Evolutionary conservation across 2,888 invertebrate genomes (phyloP).

Genomic region (Drosophila monieri): DNA sequence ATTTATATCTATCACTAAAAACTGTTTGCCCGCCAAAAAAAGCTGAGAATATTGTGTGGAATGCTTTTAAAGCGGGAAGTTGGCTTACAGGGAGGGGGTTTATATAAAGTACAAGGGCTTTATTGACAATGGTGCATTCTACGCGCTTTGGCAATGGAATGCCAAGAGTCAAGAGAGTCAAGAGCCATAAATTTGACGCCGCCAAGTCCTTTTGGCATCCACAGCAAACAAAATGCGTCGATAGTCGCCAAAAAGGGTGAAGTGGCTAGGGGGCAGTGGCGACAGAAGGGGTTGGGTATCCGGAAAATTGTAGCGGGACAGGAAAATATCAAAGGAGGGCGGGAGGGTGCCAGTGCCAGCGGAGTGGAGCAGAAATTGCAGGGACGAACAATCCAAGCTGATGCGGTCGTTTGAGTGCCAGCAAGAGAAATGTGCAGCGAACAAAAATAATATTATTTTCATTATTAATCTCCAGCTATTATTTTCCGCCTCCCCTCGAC

Average conservation of each 20-base stretch:
- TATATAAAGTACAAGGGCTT: slow-evolving; percentile 49
- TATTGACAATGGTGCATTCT: slow-evolving; percentile 25
- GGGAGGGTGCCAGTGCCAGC: not conserved
- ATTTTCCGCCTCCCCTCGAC: slow-evolving; percentile 1
- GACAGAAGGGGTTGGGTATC: not conserved
- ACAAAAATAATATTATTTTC: slow-evolving; percentile 37
- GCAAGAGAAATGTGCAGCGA: slow-evolving; percentile 38
- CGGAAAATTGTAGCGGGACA: not conserved
- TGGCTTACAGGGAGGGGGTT: slow-evolving; percentile 5
- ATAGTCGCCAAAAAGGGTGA: slow-evolving; percentile 23
- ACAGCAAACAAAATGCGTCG: slow-evolving; percentile 46
- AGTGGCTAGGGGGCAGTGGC: not conserved
- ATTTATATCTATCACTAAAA: slow-evolving; percentile 59
- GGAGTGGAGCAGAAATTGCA: slow-evolving; percentile 12
- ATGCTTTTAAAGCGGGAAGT: slow-evolving; percentile 7
- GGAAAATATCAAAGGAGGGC: not conserved
- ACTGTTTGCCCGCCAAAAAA: slow-evolving; percentile 40
- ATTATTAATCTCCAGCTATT: slow-evolving; percentile 34
- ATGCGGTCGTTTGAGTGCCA: slow-evolving; percentile 43
- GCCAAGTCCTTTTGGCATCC: slow-evolving; percentile 53
- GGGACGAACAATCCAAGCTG: slow-evolving; percentile 24
- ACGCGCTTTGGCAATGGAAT: slow-evolving; percentile 18
- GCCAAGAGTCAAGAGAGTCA: slow-evolving; percentile 54
- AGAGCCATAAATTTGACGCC: slow-evolving; percentile 74
- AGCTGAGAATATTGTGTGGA: not conserved